Base-by-base conservation (phyloP, 2,113 vertebrate genomes). In the Procavia capensis region DNA sequence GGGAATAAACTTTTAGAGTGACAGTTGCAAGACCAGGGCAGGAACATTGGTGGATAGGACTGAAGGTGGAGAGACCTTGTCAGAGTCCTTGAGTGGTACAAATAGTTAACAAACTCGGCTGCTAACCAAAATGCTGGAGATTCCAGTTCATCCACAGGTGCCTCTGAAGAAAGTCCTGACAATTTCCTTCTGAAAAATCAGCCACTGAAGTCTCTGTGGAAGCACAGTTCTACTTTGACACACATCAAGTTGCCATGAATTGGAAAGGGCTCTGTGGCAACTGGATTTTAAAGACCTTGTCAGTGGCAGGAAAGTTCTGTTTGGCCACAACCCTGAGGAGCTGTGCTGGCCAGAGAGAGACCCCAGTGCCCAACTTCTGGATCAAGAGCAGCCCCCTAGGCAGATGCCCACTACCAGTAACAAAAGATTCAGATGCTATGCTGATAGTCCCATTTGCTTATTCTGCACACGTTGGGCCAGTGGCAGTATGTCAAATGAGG, bases 361-460 rank as follows among this genome's bases (percentile, higher is more conserved):
- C 29, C 6, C 6, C 34, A 3, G 22, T 34, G 24, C 16, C 57
- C 92, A 19, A 31, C n/a, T 61, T 41, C 27, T 31, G 17, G 17
- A 16, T 5, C 31, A 91, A 43, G n/a, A 63, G 14, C 20, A 80
- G n/a, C 14, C 47, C 70, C 24, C 17, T 61, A 54, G 3, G 25
- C 27, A 39, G 29, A 54, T 34, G 31, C 27, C 10, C 64, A 29
- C 17, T 66, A 20, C 22, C 36, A 25, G 2, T 57, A 27, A 14
- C 0, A 7, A 17, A 20, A 27, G 7, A 0, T 31, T 29, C 43
- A 9, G n/a, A 8, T 19, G n/a, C 17, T 82, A 3, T 47, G 0
- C 20, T 50, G 59, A 11, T 68, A 20, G 57, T 29, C 24, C 74
- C 24, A 14, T 34, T 1, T 16, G 11, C 74, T 85, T n/a, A n/a